phyloP scores from a whole-genome alignment of 2,888 invertebrate genomes.

The Lasioglossum marginatum region DNA sequence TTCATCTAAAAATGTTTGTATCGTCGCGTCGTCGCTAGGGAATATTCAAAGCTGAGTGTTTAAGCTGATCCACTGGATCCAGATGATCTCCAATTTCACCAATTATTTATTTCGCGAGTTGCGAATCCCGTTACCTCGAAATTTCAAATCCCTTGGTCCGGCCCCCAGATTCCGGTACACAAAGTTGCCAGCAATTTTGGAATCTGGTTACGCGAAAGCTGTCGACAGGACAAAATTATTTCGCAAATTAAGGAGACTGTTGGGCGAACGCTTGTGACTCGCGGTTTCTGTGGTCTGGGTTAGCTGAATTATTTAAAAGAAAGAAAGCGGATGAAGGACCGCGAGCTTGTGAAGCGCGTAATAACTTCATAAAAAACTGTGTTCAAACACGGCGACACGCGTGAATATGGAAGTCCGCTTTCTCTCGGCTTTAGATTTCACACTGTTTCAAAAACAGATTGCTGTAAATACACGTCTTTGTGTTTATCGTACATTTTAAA shows the following conservation, averaged over 20 bases:
- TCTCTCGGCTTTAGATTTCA: not conserved
- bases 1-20: too few species aligned
- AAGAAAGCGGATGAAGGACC: not conserved
- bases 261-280: not conserved
- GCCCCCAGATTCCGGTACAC: not conserved
- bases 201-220: slow-evolving; percentile 22
- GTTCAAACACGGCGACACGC: not conserved
- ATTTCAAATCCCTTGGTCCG: not conserved
- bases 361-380: not conserved
- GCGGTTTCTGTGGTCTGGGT: not conserved
- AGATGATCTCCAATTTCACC: not conserved
- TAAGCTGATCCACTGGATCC: not conserved
- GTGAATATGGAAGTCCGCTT: not conserved
- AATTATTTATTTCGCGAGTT: slow-evolving; percentile 5
- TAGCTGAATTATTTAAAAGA: not conserved
- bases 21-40: not conserved
- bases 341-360: not conserved
- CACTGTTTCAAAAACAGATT: not conserved
- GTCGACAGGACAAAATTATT: slow-evolving; percentile 30
- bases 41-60: not conserved
- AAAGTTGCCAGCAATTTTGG: slow-evolving; percentile 19
- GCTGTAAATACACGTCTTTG: not conserved
- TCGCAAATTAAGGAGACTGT: slow-evolving; percentile 27
- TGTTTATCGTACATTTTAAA: not conserved
- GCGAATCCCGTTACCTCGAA: not conserved